These are phyloP conservation scores for Drosophila busckii DNA, from an alignment of 1,140 invertebrate species.

Conservation along the genomic window DNA sequence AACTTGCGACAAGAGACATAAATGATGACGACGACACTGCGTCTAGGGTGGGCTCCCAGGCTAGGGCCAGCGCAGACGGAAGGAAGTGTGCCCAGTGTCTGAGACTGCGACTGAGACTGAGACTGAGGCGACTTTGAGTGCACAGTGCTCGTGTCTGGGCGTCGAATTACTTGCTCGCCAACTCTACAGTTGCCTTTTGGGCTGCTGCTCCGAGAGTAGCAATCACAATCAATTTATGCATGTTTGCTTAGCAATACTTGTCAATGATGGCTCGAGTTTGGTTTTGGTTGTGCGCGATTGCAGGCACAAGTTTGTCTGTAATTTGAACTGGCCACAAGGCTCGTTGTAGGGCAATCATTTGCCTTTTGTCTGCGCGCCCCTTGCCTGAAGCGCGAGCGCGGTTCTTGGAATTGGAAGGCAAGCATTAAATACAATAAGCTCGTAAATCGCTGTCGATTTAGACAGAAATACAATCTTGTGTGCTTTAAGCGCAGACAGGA, in stretches of 20 bases:
- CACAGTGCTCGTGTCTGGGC: conserved; percentile 9
- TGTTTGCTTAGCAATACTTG: conserved; percentile 75
- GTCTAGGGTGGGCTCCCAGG: conserved; percentile 55
- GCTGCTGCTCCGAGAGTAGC: conserved; percentile 12
- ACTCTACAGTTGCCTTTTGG: no score
- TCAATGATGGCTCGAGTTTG: conserved; percentile 69
- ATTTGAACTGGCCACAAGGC: conserved; percentile 47
- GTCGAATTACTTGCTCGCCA: conserved; percentile 22
- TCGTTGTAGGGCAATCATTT: conserved; percentile 41
- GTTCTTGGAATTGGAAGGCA: conserved; percentile 55
- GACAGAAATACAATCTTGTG: conserved; percentile 61
- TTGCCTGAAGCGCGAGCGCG: neutral
- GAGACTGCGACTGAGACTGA: no score
- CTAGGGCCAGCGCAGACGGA: conserved; percentile 32
- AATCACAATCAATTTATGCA: conserved; percentile 64
- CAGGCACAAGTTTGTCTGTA: conserved; percentile 60
- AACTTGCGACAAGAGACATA: conserved; percentile 44
- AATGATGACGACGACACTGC: conserved; percentile 51
- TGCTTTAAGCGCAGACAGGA: conserved; percentile 39
- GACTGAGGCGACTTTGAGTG: neutral
- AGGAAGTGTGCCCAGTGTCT: conserved; percentile 59
- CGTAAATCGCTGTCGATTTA: conserved; percentile 68
- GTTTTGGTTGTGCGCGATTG: conserved; percentile 5
- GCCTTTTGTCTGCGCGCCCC: conserved; percentile 10
- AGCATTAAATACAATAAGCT: conserved; percentile 44